Base-by-base conservation (phyloP, 2,888 invertebrate genomes). In the Drosophila hamatofila region DNA sequence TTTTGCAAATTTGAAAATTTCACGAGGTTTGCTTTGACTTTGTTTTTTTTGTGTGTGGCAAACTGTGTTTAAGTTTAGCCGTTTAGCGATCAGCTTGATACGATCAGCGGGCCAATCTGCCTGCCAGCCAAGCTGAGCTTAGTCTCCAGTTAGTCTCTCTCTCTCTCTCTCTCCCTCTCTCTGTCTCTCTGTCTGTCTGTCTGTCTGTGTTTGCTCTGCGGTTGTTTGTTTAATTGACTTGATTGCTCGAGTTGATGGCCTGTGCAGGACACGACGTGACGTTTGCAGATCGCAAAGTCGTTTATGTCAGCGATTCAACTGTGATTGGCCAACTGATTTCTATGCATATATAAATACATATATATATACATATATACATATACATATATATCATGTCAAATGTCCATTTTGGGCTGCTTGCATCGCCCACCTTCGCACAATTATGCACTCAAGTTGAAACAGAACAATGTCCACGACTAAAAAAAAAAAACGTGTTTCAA, bases 161-260 rank as follows among this genome's bases (percentile, higher is more conserved):
- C 23, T 23, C 14, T 6, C 21, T 7, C 23, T 25, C 46, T 25
- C 16, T 7, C 14, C 7, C 25, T 7, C 16, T 23, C 21, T 23
- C 14, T 42, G 2, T 23, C 44, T 23, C 4, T 9, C 16, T 9
- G 11, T 42, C 41, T 37, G 0, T 21, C 21, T 21, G 3, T 42
- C 12, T 42, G 7, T 14, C 41, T 30, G 18, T 52, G 42, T 57
- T 44, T 56, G 11, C 51, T 60, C 56, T 39, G 39, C 16, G 60
- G 76, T 77, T 87, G 85, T 88, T 88, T 89, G 88, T 88, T 88
- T 88, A 88, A 88, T 88, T 88, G 87, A 88, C 89, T 89, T 81
- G 87, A 88, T 88, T 88, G 88, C 83, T 68, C 76, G 69, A 81
- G 62, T 80, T 85, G 80, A 78, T 78, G 78, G 67, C 66, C 67